Evolutionary conservation across 2,888 invertebrate genomes (phyloP).

Genomic region (Melanchra persicariae): DNA sequence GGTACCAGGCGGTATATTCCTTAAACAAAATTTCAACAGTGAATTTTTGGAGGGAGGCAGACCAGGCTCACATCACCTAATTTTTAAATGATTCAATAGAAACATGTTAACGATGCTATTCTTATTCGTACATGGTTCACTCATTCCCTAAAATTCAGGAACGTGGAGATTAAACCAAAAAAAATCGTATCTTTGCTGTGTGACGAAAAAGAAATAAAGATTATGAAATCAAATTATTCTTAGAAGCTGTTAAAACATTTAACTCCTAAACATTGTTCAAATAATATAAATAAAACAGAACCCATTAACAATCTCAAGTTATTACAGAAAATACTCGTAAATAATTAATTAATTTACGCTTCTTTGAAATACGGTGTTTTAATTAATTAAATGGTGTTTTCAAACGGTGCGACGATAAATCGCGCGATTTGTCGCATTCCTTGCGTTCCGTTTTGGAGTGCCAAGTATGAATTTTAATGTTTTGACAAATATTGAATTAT

Average conservation of each 20-base stretch:
- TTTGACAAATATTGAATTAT: slow-evolving; percentile 34
- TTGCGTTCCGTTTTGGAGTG: slow-evolving; percentile 40
- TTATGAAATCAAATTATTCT: slow-evolving; percentile 4
- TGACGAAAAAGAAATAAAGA: background rate
- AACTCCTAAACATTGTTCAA: slow-evolving; percentile 5
- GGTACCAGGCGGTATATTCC: background rate
- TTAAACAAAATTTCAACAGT: too few species aligned
- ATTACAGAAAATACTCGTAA: slow-evolving; percentile 37
- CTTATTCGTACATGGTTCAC: background rate
- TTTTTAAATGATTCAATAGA: background rate
- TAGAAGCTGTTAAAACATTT: background rate
- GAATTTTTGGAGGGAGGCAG: too few species aligned
- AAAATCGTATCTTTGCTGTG: background rate
- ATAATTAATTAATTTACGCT: slow-evolving; percentile 43
- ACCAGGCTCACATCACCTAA: too few species aligned
- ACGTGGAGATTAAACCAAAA: background rate
- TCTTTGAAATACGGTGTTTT: slow-evolving; percentile 43
- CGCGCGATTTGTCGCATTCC: slow-evolving; percentile 45
- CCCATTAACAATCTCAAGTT: slow-evolving; percentile 22
- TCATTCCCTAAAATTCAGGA: too few species aligned
- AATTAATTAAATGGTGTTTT: slow-evolving; percentile 47
- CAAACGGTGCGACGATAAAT: slow-evolving; percentile 50
- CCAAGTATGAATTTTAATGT: slow-evolving; percentile 48
- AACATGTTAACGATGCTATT: background rate
- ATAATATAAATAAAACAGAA: slow-evolving; percentile 32